These are phyloP conservation scores for Limnodromus scolopaceus DNA, from an alignment of 2,797 vertebrate species.

Conservation along the genomic window DNA sequence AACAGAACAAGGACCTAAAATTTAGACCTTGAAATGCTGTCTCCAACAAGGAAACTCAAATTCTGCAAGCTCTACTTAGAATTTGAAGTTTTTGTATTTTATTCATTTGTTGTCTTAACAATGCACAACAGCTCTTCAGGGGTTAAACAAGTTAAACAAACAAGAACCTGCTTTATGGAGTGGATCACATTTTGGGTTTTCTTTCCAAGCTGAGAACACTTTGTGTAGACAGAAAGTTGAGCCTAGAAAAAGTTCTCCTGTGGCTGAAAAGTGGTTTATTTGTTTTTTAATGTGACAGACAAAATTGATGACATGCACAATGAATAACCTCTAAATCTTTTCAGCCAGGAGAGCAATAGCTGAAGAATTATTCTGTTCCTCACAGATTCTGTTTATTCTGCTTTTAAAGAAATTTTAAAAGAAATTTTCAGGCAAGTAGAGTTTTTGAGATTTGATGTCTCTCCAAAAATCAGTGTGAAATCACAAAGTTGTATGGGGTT, in stretches of 20 bases:
- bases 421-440: neutral
- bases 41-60: neutral
- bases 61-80: neutral
- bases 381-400: neutral
- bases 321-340: neutral
- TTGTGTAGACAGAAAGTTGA: neutral
- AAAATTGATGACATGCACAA: neutral
- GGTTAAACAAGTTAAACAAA: neutral
- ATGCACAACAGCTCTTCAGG: neutral
- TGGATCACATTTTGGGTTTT: neutral
- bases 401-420: neutral
- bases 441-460: neutral
- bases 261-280: neutral
- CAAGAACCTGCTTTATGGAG: neutral
- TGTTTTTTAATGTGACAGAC: neutral
- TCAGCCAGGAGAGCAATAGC: neutral
- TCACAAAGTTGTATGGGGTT: neutral
- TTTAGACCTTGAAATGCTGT: neutral
- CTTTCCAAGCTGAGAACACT: neutral
- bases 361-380: neutral
- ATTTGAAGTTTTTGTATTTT: neutral
- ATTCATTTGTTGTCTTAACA: neutral
- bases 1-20: neutral
- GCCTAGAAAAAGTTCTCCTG: neutral
- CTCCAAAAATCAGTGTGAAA: neutral